Conservation (phyloP, 2,888 invertebrate genomes). For the Amiota communis region DNA sequence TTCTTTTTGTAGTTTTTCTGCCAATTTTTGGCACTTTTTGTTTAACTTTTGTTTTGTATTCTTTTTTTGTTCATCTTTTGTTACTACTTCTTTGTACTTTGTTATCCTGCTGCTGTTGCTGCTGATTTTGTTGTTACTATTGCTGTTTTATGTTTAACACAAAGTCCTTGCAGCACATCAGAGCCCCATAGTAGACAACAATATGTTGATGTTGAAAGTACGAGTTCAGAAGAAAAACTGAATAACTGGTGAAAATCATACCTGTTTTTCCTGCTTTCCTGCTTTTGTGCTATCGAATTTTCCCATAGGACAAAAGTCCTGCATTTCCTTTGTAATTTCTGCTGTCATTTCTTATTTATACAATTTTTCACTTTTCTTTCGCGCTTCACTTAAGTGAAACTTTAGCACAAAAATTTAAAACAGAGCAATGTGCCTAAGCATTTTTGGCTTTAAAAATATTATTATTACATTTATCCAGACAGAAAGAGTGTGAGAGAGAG, state of each 20-base stretch:
- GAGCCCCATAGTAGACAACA: neutral
- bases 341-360: slow-evolving; percentile 19
- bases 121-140: neutral
- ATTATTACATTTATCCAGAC: too few species aligned
- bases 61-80: neutral
- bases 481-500: neutral
- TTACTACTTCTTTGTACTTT: neutral
- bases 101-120: neutral
- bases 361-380: neutral
- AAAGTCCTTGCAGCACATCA: neutral
- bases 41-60: neutral
- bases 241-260: neutral
- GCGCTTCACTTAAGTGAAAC: too few species aligned
- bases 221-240: neutral
- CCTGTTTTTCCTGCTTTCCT: neutral
- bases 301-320: neutral
- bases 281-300: neutral
- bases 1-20: neutral
- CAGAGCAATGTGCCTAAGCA: neutral
- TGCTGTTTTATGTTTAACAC: neutral
- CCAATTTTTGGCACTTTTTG: slow-evolving; percentile 10
- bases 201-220: neutral
- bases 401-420: neutral
- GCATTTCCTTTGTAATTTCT: neutral
- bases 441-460: too few species aligned